These are phyloP conservation scores for Panagrolaimus sp. DNA, from an alignment of 1,140 invertebrate genomes.

Conservation along the genomic window DNA sequence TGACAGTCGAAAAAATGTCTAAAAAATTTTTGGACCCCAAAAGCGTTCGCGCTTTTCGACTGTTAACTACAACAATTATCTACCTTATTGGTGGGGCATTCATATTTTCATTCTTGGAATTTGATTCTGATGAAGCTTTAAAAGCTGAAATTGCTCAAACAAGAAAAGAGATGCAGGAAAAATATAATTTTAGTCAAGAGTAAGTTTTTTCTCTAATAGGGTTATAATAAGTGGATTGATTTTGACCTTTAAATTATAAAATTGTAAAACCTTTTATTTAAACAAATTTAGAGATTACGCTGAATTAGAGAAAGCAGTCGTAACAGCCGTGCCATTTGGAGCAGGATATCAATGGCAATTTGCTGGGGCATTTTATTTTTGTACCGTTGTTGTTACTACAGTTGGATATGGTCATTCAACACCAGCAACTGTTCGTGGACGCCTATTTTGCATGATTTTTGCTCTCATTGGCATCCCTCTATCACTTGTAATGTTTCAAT, in stretches of 20 bases:
- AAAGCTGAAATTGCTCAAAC: constrained; percentile 61
- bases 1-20: no score
- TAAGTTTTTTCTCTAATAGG: constrained; percentile 14
- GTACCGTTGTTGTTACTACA: constrained; percentile 93
- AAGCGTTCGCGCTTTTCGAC: constrained; percentile 73
- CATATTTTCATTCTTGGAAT: constrained; percentile 94
- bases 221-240: no score
- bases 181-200: constrained; percentile 77
- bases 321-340: constrained; percentile 89
- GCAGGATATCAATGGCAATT: constrained; percentile 95
- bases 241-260: no score
- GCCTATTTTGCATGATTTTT: constrained; percentile 61
- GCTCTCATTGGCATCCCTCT: constrained; percentile 65
- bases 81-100: constrained; percentile 96
- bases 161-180: constrained; percentile 71
- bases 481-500: constrained; percentile 94
- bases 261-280: no score
- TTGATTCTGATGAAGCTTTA: constrained; percentile 80
- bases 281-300: constrained; percentile 75
- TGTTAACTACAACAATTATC: constrained; percentile 96
- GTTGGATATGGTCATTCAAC: constrained; percentile 68
- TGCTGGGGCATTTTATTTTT: constrained; percentile 93
- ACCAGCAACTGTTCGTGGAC: constrained; percentile 55
- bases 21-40: background rate
- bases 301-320: constrained; percentile 83